Percentiles rank a stretch among this genome's conserved stretches.
phyloP scores from a whole-genome alignment of 2,888 invertebrate genomes.

The Agrotis ipsilon region DNA sequence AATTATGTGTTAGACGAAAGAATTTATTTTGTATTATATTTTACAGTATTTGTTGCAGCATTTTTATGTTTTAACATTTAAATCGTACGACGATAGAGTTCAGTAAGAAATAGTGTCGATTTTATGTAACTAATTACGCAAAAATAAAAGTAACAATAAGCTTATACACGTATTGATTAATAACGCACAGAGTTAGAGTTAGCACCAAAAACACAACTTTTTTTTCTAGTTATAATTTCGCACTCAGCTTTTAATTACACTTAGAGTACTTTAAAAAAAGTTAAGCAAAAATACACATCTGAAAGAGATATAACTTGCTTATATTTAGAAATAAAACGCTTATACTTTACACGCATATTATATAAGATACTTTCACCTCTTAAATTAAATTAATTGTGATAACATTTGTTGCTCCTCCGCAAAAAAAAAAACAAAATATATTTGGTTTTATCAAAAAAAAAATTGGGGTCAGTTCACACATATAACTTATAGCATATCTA shows the following conservation, averaged over 20 bases:
- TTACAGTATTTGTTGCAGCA: constrained; percentile 60
- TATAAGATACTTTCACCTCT: background rate
- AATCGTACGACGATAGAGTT: constrained; percentile 67
- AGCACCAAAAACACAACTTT: constrained; percentile 43
- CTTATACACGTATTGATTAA: constrained; percentile 32
- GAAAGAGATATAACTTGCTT: constrained; percentile 31
- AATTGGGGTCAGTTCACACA: background rate
- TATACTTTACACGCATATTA: background rate
- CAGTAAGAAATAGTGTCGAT: constrained; percentile 28
- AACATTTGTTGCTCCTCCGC: constrained; percentile 11
- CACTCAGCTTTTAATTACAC: constrained; percentile 28
- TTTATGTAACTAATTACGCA: constrained; percentile 54
- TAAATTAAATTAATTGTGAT: background rate
- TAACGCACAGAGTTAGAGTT: constrained; percentile 51
- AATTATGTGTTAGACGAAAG: background rate
- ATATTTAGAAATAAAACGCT: background rate
- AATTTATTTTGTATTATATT: constrained; percentile 34
- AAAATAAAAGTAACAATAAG: constrained; percentile 46
- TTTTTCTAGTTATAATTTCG: constrained; percentile 16
- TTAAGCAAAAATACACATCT: background rate
- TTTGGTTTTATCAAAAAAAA: background rate
- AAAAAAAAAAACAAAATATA: background rate
- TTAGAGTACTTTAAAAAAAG: background rate
- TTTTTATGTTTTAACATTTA: constrained; percentile 33
- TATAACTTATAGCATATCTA: background rate